Evolutionary conservation across 2,797 vertebrate genomes (phyloP).

Genomic region (Poecilia wingei): DNA sequence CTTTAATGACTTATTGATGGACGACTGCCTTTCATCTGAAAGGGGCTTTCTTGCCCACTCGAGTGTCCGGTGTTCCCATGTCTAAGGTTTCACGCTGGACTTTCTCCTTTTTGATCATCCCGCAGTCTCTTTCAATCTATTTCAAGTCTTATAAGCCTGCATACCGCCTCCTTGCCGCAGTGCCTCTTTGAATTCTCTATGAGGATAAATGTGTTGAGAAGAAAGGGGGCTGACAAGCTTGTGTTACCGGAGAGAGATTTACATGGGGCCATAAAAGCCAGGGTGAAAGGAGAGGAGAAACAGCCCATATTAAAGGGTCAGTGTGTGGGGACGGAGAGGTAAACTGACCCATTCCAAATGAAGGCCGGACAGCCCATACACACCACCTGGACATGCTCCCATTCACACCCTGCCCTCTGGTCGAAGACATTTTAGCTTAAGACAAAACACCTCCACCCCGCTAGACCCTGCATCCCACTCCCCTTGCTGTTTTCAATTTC

Average conservation of each 20-base stretch:
- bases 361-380: conserved; percentile 56
- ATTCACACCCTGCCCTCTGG: conserved; percentile 70
- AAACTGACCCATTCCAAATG: conserved; percentile 65
- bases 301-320: conserved; percentile 64
- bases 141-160: conserved; percentile 58
- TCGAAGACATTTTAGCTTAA: conserved; percentile 46
- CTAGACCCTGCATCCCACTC: conserved; percentile 20
- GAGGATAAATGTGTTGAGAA: conserved; percentile 76
- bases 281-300: conserved; percentile 74
- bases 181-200: conserved; percentile 64
- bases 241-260: conserved; percentile 77
- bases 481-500: conserved; percentile 65
- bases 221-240: conserved; percentile 72
- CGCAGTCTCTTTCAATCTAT: conserved; percentile 63
- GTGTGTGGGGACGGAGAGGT: conserved; percentile 55
- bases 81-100: conserved; percentile 75
- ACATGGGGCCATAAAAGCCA: conserved; percentile 72
- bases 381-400: conserved; percentile 65
- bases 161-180: conserved; percentile 56
- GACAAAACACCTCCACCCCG: conserved; percentile 42
- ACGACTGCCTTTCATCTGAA: conserved; percentile 75
- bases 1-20: conserved; percentile 80
- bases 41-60: conserved; percentile 64
- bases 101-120: conserved; percentile 76
- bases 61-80: conserved; percentile 75